Evolutionary conservation across 2,797 vertebrate genomes (phyloP).

Genomic region (Neostethus bicornis): DNA sequence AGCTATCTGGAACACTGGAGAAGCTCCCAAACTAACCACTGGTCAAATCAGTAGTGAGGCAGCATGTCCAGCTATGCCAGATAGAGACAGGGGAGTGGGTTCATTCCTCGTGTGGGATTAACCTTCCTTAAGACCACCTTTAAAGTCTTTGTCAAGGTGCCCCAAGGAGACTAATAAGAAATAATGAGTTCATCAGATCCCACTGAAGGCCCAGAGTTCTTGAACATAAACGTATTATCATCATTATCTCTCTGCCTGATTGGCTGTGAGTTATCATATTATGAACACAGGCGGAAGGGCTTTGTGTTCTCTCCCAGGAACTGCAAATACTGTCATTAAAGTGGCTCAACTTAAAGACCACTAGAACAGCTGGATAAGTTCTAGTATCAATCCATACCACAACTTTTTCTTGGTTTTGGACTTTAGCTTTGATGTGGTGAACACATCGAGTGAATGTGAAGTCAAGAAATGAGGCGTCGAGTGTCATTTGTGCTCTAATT

Average conservation of each 20-base stretch:
- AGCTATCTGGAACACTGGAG: slow-evolving; percentile 35
- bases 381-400: slow-evolving; percentile 1
- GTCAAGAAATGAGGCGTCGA: slow-evolving; percentile 62
- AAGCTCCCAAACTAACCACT: slow-evolving; percentile 45
- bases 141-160: slow-evolving; percentile 76
- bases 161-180: slow-evolving; percentile 76
- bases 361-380: slow-evolving; percentile 11
- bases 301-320: slow-evolving; percentile 32
- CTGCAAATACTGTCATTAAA: slow-evolving; percentile 37
- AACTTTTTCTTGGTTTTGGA: slow-evolving; percentile 29
- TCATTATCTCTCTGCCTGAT: slow-evolving; percentile 67
- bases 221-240: slow-evolving; percentile 74
- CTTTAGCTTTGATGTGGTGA: slow-evolving; percentile 50
- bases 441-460: slow-evolving; percentile 66
- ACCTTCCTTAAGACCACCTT: slow-evolving; percentile 80
- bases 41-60: slow-evolving; percentile 24
- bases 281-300: slow-evolving; percentile 40
- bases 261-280: slow-evolving; percentile 52
- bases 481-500: slow-evolving; percentile 59
- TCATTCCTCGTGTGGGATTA: slow-evolving; percentile 73
- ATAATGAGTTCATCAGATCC: slow-evolving; percentile 80
- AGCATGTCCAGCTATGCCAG: slow-evolving; percentile 47
- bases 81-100: slow-evolving; percentile 64
- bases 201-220: slow-evolving; percentile 60
- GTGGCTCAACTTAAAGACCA: slow-evolving; percentile 18